Evolutionary conservation across 2,797 vertebrate species (phyloP).

Genomic region (Botia almorhae): DNA sequence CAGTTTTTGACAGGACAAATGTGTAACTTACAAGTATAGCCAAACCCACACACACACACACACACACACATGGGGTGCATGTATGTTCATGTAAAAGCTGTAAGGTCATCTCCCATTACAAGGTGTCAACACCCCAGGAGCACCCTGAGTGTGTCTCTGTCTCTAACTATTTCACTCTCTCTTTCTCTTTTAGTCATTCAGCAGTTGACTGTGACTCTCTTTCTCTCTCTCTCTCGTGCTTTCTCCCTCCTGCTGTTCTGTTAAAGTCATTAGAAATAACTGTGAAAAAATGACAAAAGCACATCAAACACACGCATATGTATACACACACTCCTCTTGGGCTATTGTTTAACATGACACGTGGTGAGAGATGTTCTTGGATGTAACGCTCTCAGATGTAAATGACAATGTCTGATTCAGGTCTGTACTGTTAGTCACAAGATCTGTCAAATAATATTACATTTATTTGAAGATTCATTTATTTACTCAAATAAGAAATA

Average conservation of each 20-base stretch:
- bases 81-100: background rate
- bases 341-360: slow-evolving; percentile 70
- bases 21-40: too few relatives aligned
- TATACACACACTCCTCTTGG: slow-evolving; percentile 58
- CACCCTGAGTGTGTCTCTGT: slow-evolving; percentile 37
- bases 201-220: slow-evolving; percentile 4
- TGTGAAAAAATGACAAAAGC: slow-evolving; percentile 53
- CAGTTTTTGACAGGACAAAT: background rate
- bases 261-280: slow-evolving; percentile 51
- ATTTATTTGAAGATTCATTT: background rate
- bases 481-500: background rate
- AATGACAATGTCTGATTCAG: slow-evolving; percentile 73
- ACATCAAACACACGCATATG: slow-evolving; percentile 42
- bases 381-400: slow-evolving; percentile 72
- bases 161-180: slow-evolving; percentile 45
- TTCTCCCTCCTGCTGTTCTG: slow-evolving; percentile 45
- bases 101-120: slow-evolving; percentile 2
- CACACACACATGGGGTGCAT: background rate
- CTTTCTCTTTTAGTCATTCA: slow-evolving; percentile 44
- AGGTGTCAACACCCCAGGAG: slow-evolving; percentile 30
- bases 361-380: slow-evolving; percentile 65
- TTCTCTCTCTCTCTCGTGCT: background rate
- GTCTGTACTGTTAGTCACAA: slow-evolving; percentile 29
- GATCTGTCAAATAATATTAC: background rate
- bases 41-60: background rate